Percentiles rank a stretch among this genome's conserved stretches.
Evolutionary conservation across 2,797 vertebrate species (phyloP).

Genomic region (Rachycentron canadum): DNA sequence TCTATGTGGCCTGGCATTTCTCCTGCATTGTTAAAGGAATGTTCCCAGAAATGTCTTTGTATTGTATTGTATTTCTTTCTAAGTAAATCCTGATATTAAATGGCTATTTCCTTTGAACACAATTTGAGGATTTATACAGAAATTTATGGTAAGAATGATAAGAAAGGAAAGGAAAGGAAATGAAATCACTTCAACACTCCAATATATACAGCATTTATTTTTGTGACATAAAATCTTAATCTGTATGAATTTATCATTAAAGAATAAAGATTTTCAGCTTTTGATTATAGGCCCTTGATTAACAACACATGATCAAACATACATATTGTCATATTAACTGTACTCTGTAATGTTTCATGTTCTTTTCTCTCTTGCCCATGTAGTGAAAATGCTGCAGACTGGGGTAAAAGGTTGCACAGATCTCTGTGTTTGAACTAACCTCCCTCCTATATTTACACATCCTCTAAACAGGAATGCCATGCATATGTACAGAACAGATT

Average conservation of each 20-base stretch:
- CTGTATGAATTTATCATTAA: neutral
- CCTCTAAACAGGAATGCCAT: slow-evolving; percentile 79
- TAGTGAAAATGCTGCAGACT: slow-evolving; percentile 53
- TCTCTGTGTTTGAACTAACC: slow-evolving; percentile 75
- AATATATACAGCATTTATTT: neutral
- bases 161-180: neutral
- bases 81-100: slow-evolving; percentile 68
- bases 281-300: neutral
- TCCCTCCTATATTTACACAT: slow-evolving; percentile 77
- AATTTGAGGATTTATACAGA: slow-evolving; percentile 42
- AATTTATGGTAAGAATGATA: slow-evolving; percentile 34
- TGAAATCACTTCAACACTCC: neutral
- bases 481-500: slow-evolving; percentile 86
- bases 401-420: slow-evolving; percentile 61
- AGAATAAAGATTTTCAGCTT: neutral
- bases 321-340: slow-evolving; percentile 13
- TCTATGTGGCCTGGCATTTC: slow-evolving; percentile 62
- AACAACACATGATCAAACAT: neutral
- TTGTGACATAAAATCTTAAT: neutral
- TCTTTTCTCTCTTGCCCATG: neutral
- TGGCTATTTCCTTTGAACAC: slow-evolving; percentile 59
- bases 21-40: slow-evolving; percentile 70
- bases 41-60: slow-evolving; percentile 57
- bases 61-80: slow-evolving; percentile 54
- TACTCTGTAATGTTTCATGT: neutral